Evolutionary conservation across 2,888 invertebrate species (phyloP), one percentile per base, ranked within the genome.

Genomic region (Diachrysia chrysitis): DNA sequence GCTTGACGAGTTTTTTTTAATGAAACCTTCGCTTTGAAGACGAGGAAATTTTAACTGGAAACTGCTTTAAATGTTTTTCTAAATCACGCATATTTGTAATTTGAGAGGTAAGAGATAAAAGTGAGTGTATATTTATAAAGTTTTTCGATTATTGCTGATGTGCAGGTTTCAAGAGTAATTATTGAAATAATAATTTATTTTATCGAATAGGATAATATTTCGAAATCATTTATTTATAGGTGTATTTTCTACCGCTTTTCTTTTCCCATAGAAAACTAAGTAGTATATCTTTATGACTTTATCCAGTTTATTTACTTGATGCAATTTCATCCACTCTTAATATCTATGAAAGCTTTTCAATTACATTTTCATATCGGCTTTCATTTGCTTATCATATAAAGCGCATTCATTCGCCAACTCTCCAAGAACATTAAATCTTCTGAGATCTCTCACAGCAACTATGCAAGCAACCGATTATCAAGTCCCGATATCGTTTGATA

Each of bases 401-500:
- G 64, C 54, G 17, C 42, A 35, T 69, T 55, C 46, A 68, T 68
- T 63, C 42, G 64, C 60, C 63, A 51, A 55, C 19, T 66, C 63
- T 55, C 73, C 29, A 68, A 69, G 76, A 71, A 76, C 59, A 32
- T 80, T 55, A 75, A 72, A 77, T 78, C 57, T 46, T 42, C 16
- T 48, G 63, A n/a, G 59, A 68, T 69, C 64, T 58, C 25, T 68
- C 66, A n/a, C 66, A 58, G 60, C 35, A 35, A 37, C 54, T 71
- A 67, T 76, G 64, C 62, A 74, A 71, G 76, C 69, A 78, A 73
- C 69, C 71, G 66, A 77, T 81, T 73, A 82, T 83, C 83, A 69
- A 74, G 74, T 63, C 75, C 79, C 77, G 83, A 83, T 83, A 85
- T 75, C 65, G 66, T 69, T 81, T 84, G 85, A 86, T 86, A 83